Evolutionary conservation across 2,797 vertebrate genomes (phyloP).

Genomic region (Pseudocheirus occidentalis): DNA sequence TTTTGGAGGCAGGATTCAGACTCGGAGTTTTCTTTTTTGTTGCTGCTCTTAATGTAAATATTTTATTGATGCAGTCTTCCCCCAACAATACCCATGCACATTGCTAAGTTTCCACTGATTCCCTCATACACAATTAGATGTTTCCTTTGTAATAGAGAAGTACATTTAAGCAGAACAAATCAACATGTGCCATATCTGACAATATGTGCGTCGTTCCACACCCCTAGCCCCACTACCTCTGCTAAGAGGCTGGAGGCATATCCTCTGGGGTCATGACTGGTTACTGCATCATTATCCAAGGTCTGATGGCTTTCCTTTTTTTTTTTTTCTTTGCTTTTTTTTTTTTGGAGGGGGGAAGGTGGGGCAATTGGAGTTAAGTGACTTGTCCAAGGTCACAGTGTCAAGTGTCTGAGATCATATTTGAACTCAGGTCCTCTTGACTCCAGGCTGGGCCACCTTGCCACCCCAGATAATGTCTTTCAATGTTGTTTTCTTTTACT

Average conservation of each 20-base stretch:
- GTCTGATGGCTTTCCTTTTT: not conserved
- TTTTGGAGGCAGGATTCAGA: not conserved
- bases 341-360: no score
- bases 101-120: not conserved
- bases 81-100: not conserved
- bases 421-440: no score
- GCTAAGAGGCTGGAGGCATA: not conserved
- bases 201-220: not conserved
- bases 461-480: not conserved
- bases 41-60: not conserved
- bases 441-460: no score
- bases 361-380: no score
- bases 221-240: not conserved
- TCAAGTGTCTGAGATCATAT: no score
- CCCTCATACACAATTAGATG: not conserved
- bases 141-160: not conserved
- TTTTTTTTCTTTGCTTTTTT: no score
- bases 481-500: not conserved
- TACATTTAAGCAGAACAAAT: not conserved
- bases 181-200: not conserved
- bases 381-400: no score
- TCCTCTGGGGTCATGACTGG: not conserved
- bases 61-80: not conserved
- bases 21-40: not conserved
- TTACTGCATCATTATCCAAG: no score